Percentiles rank a stretch among this genome's conserved stretches.
Conservation (phyloP, 2,797 vertebrate genomes). For the Alexandromys oeconomus region DNA sequence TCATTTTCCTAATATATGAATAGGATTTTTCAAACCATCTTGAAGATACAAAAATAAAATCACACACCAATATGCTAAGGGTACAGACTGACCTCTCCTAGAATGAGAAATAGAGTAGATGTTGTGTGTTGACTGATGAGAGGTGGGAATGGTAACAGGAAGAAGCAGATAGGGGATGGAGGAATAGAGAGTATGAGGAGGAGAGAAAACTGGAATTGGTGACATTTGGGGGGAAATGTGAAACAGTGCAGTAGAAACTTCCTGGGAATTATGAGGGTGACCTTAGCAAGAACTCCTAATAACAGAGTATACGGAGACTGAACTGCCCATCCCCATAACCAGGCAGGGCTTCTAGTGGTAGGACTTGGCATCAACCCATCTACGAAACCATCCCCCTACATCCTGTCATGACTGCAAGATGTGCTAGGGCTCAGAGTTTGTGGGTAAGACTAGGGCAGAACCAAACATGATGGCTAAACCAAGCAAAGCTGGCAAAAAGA, state of each 20-base stretch:
- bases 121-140: neutral
- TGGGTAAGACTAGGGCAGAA: neutral
- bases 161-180: neutral
- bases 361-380: neutral
- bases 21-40: neutral
- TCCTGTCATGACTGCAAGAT: neutral
- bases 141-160: neutral
- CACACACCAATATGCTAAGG: neutral
- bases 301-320: neutral
- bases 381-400: neutral
- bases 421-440: neutral
- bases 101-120: neutral
- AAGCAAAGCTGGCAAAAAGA: neutral
- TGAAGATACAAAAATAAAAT: neutral
- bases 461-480: neutral
- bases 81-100: neutral
- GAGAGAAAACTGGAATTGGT: neutral
- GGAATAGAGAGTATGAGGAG: neutral
- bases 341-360: neutral
- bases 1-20: neutral
- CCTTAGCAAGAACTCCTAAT: neutral
- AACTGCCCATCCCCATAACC: neutral
- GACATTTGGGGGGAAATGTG: neutral
- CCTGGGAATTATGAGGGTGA: neutral
- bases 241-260: neutral